Base-by-base conservation (phyloP, 2,113 vertebrate genomes). In the Accipiter virgatus region DNA sequence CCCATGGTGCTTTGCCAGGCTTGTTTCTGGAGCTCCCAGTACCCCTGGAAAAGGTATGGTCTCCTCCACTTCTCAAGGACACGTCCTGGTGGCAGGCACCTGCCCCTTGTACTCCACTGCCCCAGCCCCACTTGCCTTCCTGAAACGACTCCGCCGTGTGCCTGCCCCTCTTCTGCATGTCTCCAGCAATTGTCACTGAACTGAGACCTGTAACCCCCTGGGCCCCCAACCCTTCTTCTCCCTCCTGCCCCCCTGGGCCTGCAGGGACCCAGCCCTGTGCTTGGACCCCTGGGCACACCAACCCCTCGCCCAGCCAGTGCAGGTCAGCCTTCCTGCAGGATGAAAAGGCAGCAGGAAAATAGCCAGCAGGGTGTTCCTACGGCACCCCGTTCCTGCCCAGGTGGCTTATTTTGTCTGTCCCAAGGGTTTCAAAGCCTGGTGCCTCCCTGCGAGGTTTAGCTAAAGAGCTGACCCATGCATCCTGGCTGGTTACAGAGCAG, bases 111-210 rank as follows among this genome's bases (percentile, higher is more conserved):
- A 50, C 48, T 10, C n/a, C 10, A 13, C 42, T 79, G 18, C 14
- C 20, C 14, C 32, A 19, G 89, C 12, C 20, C 12, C n/a, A 16
- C n/a, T 50, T 7, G 2, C 18, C 36, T 42, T 80, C 38, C 48
- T 13, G 8, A 40, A 17, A 55, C 7, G 25, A 22, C 26, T 23
- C 14, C 2, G 8, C 10, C 3, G 0, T 0, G 0, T 73, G 20
- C 36, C 42, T 48, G 26, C 3, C 20, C 6, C 23, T 56, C 36
- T 61, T 53, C 32, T 13, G 15, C 26, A 13, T 63, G 48, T 66
- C 34, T 92, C 23, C 31, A 68, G 32, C 16, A 7, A 9, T 43
- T 0, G 0, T 42, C 15, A 11, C 56, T 61, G 38, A 78, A 6
- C 50, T 74, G 66, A 74, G 55, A 40, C 14, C 66, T 75, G 40